Evolutionary conservation across 2,113 vertebrate species (phyloP), one percentile per base, ranked within the genome.

Genomic region (Athene noctua): DNA sequence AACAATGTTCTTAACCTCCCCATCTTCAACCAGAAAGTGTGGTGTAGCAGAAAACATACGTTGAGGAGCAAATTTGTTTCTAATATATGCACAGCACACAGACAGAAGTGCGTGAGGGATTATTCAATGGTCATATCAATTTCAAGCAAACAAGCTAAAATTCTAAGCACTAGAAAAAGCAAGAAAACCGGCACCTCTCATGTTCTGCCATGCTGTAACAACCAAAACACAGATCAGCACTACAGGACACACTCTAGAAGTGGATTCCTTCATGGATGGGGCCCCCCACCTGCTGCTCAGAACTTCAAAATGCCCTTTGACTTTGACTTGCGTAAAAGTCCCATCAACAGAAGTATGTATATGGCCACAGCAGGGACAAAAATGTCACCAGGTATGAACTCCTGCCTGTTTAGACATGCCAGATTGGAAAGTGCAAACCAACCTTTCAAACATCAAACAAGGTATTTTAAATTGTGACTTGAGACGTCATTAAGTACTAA

Each of bases 31-130:
- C n/a, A 65, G 51, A 49, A 63, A 11, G 30, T 25, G 10, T 3
- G 59, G 25, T 8, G 17, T 17, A 26, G 11, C 49, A 21, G 25
- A 38, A 80, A 51, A 58, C 40, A 26, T 11, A 29, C n/a, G 20
- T 12, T 58, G 36, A 73, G 42, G 29, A 65, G 30, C 1, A 0
- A 8, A 51, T 52, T 52, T 30, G 7, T 54, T 83, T 42, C 30
- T n/a, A 11, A n/a, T 16, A 20, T 38, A 57, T 11, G n/a, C 7
- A 38, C 55, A 61, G 14, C 25, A 57, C n/a, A 26, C 27, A 38
- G 25, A 34, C 44, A 13, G 32, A 19, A 46, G 38, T 0, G 8
- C 3, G 16, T 1, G 70, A 2, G 67, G 55, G 62, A 54, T n/a
- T 47, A 15, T 22, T n/a, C 54, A 40, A 21, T 1, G 6, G 25